Evolutionary conservation across 2,888 invertebrate genomes (phyloP).

Genomic region (Margaritifera margaritifera): DNA sequence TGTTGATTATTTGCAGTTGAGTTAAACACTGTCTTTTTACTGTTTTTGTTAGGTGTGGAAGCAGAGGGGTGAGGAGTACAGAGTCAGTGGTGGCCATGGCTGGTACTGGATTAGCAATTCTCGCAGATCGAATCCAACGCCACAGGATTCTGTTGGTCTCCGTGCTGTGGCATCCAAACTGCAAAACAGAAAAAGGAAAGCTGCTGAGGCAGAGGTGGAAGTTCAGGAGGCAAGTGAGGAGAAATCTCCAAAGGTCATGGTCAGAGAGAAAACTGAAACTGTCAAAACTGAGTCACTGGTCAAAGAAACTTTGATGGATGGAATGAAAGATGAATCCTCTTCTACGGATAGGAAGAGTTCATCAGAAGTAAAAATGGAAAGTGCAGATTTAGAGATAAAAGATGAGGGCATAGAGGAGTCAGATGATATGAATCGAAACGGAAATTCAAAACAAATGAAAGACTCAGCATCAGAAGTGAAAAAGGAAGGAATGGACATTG

Average conservation of each 20-base stretch:
- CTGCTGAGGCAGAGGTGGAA: slow-evolving; percentile 12
- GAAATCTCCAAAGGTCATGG: slow-evolving; percentile 7
- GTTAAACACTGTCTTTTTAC: background rate
- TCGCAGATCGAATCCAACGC: slow-evolving; percentile 78
- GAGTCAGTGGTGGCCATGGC: slow-evolving; percentile 95
- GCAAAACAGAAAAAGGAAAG: slow-evolving; percentile 44
- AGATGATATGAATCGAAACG: slow-evolving; percentile 8
- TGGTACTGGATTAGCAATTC: slow-evolving; percentile 78
- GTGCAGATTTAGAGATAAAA: background rate
- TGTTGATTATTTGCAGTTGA: too few species aligned
- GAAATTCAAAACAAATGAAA: background rate
- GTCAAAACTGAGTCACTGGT: slow-evolving; percentile 1
- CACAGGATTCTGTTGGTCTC: slow-evolving; percentile 78
- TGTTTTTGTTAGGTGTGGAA: slow-evolving; percentile 80
- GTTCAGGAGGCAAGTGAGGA: slow-evolving; percentile 13
- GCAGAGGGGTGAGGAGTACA: slow-evolving; percentile 98
- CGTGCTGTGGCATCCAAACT: slow-evolving; percentile 73
- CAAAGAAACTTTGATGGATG: slow-evolving; percentile 57
- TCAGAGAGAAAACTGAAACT: slow-evolving; percentile 36
- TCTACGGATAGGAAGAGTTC: slow-evolving; percentile 4
- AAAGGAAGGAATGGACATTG: slow-evolving; percentile 7
- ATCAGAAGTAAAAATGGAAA: slow-evolving; percentile 12
- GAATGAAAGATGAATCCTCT: slow-evolving; percentile 72
- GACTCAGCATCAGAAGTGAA: slow-evolving; percentile 5
- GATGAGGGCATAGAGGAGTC: background rate